A percentile compares a stretch with the other conserved stretches of the same genome.
These are phyloP conservation scores for Phaedon cochleariae DNA, from an alignment of 2,888 invertebrate species.

Conservation along the genomic window DNA sequence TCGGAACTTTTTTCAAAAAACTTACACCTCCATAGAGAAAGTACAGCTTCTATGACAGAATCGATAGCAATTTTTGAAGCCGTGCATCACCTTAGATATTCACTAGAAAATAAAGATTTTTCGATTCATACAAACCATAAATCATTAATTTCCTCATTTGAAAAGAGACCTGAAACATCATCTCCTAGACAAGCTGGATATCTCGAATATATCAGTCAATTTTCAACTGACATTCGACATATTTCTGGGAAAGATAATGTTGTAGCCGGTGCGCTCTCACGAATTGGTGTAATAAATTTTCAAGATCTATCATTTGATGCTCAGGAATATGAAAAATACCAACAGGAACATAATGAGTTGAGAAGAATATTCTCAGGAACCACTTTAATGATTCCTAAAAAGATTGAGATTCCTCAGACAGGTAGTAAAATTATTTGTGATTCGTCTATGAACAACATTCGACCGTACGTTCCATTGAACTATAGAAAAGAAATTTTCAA, in stretches of 20 bases:
- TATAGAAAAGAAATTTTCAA: too few species aligned
- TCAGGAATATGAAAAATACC: background rate
- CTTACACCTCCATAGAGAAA: too few species aligned
- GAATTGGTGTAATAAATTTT: background rate
- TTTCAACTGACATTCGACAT: conserved; percentile 1
- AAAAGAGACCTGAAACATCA: background rate
- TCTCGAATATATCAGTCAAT: conserved; percentile 4
- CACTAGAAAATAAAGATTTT: too few species aligned
- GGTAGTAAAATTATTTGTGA: too few species aligned
- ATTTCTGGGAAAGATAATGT: background rate
- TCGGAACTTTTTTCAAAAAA: background rate
- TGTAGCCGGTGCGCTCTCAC: background rate
- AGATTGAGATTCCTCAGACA: too few species aligned
- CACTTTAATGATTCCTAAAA: too few species aligned
- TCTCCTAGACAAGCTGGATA: conserved; percentile 1
- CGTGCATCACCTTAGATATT: too few species aligned
- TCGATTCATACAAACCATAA: background rate
- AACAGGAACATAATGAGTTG: background rate
- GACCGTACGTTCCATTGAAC: too few species aligned
- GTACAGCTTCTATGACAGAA: too few species aligned
- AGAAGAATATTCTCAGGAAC: background rate
- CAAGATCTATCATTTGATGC: background rate
- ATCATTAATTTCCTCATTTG: background rate
- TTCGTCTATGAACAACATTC: too few species aligned
- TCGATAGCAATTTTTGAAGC: too few species aligned